Evolutionary conservation across 2,113 vertebrate species (phyloP), one percentile per base, ranked within the genome.

Genomic region (Rhinogobius similis): DNA sequence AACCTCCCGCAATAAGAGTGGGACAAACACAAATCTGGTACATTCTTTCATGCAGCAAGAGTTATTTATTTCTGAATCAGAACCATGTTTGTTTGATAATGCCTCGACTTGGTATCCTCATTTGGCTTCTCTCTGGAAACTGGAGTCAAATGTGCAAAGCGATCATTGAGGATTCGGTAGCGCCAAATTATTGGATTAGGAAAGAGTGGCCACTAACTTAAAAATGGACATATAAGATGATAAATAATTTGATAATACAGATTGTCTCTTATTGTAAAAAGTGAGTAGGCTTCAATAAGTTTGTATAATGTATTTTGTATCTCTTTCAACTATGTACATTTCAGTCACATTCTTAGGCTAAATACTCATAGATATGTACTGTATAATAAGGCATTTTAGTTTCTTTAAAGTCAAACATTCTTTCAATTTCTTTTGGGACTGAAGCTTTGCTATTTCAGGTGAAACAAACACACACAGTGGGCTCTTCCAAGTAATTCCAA

Each of bases 401-500:
- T 20, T 46, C 18, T 46, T 46, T 46, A 18, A 0, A 7, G 16
- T 20, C 16, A 50, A 9, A 10, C 20, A 21, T 26, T 12, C 52
- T 55, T 23, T 55, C 23, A 26, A 5, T 55, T 26, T 5, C 50
- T 13, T 55, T 55, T 55, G 52, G 52, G 52, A 55, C 23, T 14
- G 12, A 26, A 55, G 55, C 26, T 29, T 58, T 29, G 26, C 55
- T 29, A 14, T 58, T 58, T 58, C 24, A 58, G 26, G 41, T 21
- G 43, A 70, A 73, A 73, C 26, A 44, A 38, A 73, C 18, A 59
- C 26, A 59, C 27, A 29, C 26, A 27, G 24, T 29, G 55, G 24
- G 55, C 26, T 26, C 29, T 59, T 38, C 61, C 67, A 82, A 75
- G 78, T 84, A 82, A 89, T 59, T 38, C 61, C 67, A 82, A 75